A percentile compares a stretch with the other conserved stretches of the same genome.
Conservation (phyloP, 2,888 invertebrate species). For the Lissocephala sabroskyi region DNA sequence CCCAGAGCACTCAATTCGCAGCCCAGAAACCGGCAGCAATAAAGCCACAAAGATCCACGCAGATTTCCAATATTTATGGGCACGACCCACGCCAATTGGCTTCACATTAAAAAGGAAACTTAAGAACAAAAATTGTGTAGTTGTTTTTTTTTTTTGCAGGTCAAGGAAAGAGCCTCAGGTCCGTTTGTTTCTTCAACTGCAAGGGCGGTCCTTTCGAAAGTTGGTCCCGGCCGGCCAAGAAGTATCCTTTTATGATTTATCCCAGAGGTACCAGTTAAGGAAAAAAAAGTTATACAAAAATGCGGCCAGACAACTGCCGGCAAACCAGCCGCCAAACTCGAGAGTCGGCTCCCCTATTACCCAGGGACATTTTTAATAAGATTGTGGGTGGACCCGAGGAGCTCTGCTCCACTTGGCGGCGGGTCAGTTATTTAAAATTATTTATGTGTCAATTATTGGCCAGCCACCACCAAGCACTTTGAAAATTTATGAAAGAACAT, state of each 20-base stretch:
- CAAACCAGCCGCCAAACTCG: background rate
- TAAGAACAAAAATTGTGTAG: too few relatives aligned
- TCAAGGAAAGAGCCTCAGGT: too few relatives aligned
- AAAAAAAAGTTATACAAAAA: conserved; percentile 47
- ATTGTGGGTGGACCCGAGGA: conserved; percentile 37
- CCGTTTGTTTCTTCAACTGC: too few relatives aligned
- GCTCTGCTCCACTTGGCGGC: background rate
- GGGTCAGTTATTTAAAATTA: conserved; percentile 51
- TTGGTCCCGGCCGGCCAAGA: conserved; percentile 6
- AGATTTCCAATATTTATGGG: too few relatives aligned
- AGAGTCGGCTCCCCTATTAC: conserved; percentile 19
- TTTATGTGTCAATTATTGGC: conserved; percentile 55
- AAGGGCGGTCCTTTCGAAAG: too few relatives aligned
- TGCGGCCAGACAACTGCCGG: conserved; percentile 15
- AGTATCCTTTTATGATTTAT: conserved; percentile 56
- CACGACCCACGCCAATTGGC: too few relatives aligned
- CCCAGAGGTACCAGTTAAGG: conserved; percentile 56
- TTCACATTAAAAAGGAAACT: too few relatives aligned
- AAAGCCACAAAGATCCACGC: background rate
- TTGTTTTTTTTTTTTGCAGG: too few relatives aligned
- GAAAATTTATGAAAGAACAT: too few relatives aligned
- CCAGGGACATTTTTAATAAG: conserved; percentile 53
- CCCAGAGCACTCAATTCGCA: too few relatives aligned
- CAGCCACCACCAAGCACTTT: too few relatives aligned
- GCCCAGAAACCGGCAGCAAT: background rate